These are phyloP conservation scores for Platorchestia sp. DNA, from an alignment of 1,140 invertebrate species.

Conservation along the genomic window DNA sequence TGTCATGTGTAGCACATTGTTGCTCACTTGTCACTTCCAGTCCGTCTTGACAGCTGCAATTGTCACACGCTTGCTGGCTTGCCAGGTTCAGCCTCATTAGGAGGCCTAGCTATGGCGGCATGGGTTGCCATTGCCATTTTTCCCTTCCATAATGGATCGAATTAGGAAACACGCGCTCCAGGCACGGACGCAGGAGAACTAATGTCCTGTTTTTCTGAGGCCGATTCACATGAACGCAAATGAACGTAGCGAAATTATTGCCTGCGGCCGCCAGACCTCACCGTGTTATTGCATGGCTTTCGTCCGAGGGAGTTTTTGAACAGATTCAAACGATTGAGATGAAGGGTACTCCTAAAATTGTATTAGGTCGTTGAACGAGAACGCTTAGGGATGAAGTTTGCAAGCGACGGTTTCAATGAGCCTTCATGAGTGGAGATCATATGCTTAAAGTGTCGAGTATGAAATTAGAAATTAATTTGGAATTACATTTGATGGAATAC, in stretches of 20 bases:
- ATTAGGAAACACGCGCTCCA: not conserved
- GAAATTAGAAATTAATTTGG: not conserved
- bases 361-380: not conserved
- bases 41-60: not conserved
- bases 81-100: not conserved
- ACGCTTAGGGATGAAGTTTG: not conserved
- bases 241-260: not conserved
- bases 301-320: not conserved
- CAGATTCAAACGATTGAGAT: not conserved
- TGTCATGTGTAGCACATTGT: not conserved
- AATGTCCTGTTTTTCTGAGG: not conserved
- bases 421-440: not conserved
- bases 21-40: not conserved
- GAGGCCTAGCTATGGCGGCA: not conserved
- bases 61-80: not conserved
- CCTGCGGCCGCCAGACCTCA: not conserved
- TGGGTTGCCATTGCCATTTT: not conserved
- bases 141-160: not conserved
- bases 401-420: not conserved
- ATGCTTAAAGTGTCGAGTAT: not conserved
- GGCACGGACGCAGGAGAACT: conserved; percentile 7
- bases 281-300: not conserved
- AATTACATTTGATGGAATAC: not conserved
- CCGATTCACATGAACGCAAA: not conserved
- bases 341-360: not conserved